These are phyloP conservation scores for Caradrina kadenii DNA, from an alignment of 2,888 invertebrate genomes.

Conservation along the genomic window DNA sequence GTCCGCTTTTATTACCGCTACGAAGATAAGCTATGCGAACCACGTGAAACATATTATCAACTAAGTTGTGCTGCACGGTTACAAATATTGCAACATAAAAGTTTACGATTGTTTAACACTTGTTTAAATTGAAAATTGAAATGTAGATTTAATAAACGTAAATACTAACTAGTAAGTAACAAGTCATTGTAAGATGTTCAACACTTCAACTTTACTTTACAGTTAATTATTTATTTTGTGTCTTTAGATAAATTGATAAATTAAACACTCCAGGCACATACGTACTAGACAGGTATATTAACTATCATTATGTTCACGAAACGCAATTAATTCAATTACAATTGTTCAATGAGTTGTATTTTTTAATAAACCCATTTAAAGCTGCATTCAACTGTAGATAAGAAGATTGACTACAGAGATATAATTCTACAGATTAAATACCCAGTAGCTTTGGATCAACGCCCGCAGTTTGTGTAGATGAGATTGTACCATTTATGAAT, in stretches of 20 bases:
- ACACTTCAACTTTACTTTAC: neutral
- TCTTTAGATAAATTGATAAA: conserved; percentile 1
- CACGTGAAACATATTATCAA: conserved; percentile 48
- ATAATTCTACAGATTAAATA: conserved; percentile 53
- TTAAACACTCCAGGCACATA: neutral
- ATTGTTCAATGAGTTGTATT: conserved; percentile 32
- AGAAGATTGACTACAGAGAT: conserved; percentile 58
- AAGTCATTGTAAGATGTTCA: conserved; percentile 4
- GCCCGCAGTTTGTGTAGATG: conserved; percentile 54
- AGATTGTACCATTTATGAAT: conserved; percentile 52
- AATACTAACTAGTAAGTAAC: conserved; percentile 7
- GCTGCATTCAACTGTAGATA: conserved; percentile 47
- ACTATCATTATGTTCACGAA: neutral
- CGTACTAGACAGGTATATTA: conserved; percentile 9
- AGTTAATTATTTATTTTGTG: conserved; percentile 5
- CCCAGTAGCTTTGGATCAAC: conserved; percentile 56
- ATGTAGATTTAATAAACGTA: conserved; percentile 12
- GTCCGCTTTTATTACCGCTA: conserved; percentile 62
- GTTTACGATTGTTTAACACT: conserved; percentile 47
- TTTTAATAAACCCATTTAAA: conserved; percentile 53
- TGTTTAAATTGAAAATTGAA: conserved; percentile 19
- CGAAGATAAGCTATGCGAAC: conserved; percentile 54
- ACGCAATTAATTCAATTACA: conserved; percentile 32
- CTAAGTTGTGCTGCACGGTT: conserved; percentile 43
- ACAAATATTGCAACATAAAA: conserved; percentile 48